Base-by-base conservation (phyloP, 2,888 invertebrate species). In the Himalopsyche anomala region DNA sequence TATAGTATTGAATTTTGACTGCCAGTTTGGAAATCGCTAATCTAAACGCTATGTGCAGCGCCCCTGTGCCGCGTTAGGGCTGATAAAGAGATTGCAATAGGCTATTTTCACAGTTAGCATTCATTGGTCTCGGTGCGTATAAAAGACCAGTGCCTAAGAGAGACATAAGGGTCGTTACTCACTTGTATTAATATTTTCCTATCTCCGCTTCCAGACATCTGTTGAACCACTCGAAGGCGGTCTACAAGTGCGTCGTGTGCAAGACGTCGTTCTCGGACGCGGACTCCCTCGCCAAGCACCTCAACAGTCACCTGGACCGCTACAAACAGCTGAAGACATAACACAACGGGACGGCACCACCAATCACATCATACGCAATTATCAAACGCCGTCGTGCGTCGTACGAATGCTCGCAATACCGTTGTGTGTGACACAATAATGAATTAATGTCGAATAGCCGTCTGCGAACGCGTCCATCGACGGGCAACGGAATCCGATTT, bases 231-330 rank as follows among this genome's bases (percentile, higher is more conserved):
- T 91, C 92, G 85, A 92, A 92, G 89, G 92, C 93, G 89, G 91
- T 93, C 2, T 93, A 92, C 91, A 89, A 92, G 54, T 93, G 93
- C 88, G 93, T 93, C 89, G 93, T 93, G 0, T 93, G 93, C 90
- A 93, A 93, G 92, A 92, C 92, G 0, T 92, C 93, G 0, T 93
- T 93, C 90, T 92, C 91, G 0, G 91, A 92, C 79, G 92, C 93
- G 0, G 92, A 93, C 81, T 92, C 93, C 15, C 89, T 93, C 3
- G 93, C 93, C 0, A 92, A 92, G 85, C 93, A 93, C 81, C 90
- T 93, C 4, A 93, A 93, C 92, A 93, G 93, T 87, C 93, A 93
- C 89, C 91, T 93, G 88, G 93, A 93, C 2, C 92, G 92, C 90
- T 93, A 93, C 91, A 92, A 92, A 88, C 92, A 92, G 3, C 90